These are phyloP conservation scores for Drosophila arawakana DNA, from an alignment of 1,140 invertebrate species.

Conservation along the genomic window DNA sequence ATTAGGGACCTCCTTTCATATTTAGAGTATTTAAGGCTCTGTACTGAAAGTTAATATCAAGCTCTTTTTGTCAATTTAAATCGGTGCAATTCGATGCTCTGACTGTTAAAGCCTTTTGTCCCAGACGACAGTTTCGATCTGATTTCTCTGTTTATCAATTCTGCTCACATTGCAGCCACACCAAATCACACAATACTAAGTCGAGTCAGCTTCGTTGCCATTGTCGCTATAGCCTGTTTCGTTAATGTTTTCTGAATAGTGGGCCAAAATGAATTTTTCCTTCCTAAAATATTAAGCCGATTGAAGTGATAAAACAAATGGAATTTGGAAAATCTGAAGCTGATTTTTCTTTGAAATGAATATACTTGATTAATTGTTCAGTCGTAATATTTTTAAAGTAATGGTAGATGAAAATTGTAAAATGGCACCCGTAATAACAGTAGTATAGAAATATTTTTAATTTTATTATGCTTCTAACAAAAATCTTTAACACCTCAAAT, in stretches of 20 bases:
- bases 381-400: too few relatives aligned
- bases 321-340: too few relatives aligned
- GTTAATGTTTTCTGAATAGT: slow-evolving; percentile 15
- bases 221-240: slow-evolving; percentile 50
- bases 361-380: too few relatives aligned
- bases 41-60: slow-evolving; percentile 39
- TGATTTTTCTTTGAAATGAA: too few relatives aligned
- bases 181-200: slow-evolving; percentile 42
- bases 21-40: slow-evolving; percentile 53
- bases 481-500: too few relatives aligned
- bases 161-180: slow-evolving; percentile 53
- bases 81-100: slow-evolving; percentile 57
- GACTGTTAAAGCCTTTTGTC: slow-evolving; percentile 26
- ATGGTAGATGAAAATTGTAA: too few relatives aligned
- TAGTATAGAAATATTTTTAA: too few relatives aligned
- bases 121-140: slow-evolving; percentile 27
- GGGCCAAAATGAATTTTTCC: background rate
- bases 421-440: too few relatives aligned
- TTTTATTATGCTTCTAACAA: too few relatives aligned
- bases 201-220: slow-evolving; percentile 61
- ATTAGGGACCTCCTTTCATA: slow-evolving; percentile 60
- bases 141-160: slow-evolving; percentile 65
- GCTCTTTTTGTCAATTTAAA: slow-evolving; percentile 14
- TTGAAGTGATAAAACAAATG: background rate
- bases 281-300: background rate